Base-by-base conservation (phyloP, 2,113 vertebrate genomes). In the Oreochromis niloticus region DNA sequence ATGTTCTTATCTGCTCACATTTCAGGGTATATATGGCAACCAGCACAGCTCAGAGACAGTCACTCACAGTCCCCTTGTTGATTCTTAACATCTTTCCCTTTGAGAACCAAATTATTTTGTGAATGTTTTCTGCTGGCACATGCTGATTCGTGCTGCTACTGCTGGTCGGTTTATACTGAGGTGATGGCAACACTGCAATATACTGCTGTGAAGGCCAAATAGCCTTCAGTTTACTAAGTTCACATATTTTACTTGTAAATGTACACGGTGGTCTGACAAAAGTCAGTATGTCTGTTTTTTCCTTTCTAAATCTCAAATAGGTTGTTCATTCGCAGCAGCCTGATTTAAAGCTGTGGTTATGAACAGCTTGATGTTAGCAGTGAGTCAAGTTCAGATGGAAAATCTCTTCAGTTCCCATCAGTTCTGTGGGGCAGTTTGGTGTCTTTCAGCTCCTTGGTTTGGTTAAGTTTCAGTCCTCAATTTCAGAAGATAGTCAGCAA, bases 21-120 rank as follows among this genome's bases (percentile, higher is more conserved):
- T 95, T 95, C 96, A 93, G 92, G 80, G 89, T 96, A 96, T 95
- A 94, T 96, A 97, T 81, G 27, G 95, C 90, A 54, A 27, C 71
- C 50, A 80, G 80, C 52, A 71, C 78, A 81, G 81, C 85, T 78
- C 43, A 57, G 56, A 85, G 63, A 80, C 17, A 66, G 32, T 66
- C 32, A 66, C 81, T 80, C 19, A 81, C 79, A 81, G 52, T 56
- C 55, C 82, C 46, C 59, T 81, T 83, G 59, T 75, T 84, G 55
- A 68, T 59, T 50, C 54, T 30, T 46, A 87, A 80, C 43, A 80
- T 84, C 61, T 83, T 86, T 85, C 82, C 75, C 48, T 24, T 54
- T 82, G 13, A 36, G 57, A 89, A 85, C 54, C 80, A 78, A 66
- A 13, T 63, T 83, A 2, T 34, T 54, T 4, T 78, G 24, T 36